Evolutionary conservation across 1,140 invertebrate species (phyloP).

Genomic region (Argopecten irradians): DNA sequence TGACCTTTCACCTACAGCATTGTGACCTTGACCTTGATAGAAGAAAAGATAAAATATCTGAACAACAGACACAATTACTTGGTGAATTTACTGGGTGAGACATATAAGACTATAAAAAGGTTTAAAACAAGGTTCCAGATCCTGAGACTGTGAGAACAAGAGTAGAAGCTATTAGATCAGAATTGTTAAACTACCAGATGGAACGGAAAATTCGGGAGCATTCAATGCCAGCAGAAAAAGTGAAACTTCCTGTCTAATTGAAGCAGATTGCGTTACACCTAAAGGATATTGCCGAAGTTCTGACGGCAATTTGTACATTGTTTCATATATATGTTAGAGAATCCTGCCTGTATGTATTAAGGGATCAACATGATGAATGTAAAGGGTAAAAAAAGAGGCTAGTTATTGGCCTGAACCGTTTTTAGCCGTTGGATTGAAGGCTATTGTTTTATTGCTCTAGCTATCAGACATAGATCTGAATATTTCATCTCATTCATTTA

Average conservation of each 20-base stretch:
- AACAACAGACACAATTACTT: background rate
- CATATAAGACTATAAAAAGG: background rate
- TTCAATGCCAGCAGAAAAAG: background rate
- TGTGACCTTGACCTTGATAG: background rate
- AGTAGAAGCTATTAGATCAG: background rate
- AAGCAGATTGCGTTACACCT: background rate
- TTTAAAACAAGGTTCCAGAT: constrained; percentile 16
- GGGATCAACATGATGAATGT: too few species aligned
- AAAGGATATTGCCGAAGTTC: background rate
- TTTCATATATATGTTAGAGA: background rate
- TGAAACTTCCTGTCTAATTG: constrained; percentile 17
- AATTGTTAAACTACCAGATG: background rate
- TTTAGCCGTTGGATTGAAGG: background rate
- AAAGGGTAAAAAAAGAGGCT: background rate
- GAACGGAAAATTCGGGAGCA: background rate
- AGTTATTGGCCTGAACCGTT: too few species aligned
- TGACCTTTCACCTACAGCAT: background rate
- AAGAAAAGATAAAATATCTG: background rate
- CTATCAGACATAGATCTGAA: background rate
- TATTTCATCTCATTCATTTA: background rate
- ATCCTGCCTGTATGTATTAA: background rate
- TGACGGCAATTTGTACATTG: background rate
- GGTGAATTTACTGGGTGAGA: background rate
- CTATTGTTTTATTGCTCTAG: background rate
- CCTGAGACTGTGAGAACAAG: background rate